Conservation (phyloP, 2,113 vertebrate genomes). For the Vombatus ursinus region DNA sequence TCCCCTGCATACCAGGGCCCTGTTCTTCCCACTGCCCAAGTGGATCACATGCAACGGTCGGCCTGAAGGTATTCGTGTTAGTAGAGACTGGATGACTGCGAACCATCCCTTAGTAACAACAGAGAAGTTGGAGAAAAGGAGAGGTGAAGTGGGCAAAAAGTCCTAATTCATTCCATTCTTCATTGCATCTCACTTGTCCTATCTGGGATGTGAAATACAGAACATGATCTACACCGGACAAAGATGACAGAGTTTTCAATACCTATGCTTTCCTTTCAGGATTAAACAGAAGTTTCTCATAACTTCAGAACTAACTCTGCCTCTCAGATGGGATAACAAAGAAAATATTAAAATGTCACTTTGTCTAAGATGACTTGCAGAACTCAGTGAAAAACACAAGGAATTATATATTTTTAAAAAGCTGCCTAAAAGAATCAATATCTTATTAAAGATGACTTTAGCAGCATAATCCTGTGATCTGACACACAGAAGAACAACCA, state of each 20-base stretch:
- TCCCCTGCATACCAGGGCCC: neutral
- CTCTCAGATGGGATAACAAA: neutral
- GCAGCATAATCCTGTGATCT: neutral
- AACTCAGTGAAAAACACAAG: neutral
- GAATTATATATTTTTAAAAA: neutral
- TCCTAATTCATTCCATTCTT: neutral
- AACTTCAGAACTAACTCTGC: neutral
- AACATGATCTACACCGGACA: too few relatives aligned
- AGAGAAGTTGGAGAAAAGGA: neutral
- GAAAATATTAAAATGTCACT: neutral
- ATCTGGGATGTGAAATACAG: neutral
- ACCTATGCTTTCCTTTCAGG: neutral
- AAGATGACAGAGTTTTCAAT: neutral
- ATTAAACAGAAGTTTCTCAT: neutral
- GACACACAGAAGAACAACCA: neutral
- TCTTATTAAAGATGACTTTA: constrained; percentile 6
- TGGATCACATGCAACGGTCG: neutral
- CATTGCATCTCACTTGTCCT: neutral
- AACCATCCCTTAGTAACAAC: neutral
- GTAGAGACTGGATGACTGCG: neutral
- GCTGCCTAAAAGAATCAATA: neutral
- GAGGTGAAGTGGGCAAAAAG: neutral
- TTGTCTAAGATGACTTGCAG: neutral
- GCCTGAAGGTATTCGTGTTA: neutral
- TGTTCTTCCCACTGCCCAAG: neutral